Percentiles rank a stretch among this genome's conserved stretches.
Conservation (phyloP, 2,113 vertebrate species). For the Dipodomys ordii region DNA sequence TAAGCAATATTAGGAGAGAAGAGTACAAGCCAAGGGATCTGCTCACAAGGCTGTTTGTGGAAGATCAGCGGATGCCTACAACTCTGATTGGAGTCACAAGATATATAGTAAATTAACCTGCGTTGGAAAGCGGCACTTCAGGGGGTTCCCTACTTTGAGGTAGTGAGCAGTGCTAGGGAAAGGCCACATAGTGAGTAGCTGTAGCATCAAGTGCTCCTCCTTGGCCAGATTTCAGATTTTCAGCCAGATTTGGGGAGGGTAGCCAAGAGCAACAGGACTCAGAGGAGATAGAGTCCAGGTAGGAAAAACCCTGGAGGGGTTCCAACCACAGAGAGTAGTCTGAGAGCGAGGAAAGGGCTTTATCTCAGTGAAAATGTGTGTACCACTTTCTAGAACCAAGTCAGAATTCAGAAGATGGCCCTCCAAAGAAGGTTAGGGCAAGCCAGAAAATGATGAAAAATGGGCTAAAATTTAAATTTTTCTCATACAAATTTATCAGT, state of each 20-base stretch:
- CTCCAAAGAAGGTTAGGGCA: neutral
- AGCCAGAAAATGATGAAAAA: neutral
- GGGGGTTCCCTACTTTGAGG: neutral
- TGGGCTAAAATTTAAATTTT: constrained; percentile 40
- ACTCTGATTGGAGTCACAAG: neutral
- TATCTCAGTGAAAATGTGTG: neutral
- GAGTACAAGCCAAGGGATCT: neutral
- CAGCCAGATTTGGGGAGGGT: neutral
- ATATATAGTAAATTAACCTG: neutral
- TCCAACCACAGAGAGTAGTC: neutral
- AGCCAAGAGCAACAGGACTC: neutral
- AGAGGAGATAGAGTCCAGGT: neutral
- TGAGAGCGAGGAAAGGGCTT: neutral
- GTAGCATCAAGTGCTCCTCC: neutral
- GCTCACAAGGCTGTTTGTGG: neutral
- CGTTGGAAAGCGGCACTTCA: neutral
- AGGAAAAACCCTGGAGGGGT: neutral
- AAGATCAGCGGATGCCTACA: neutral
- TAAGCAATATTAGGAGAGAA: neutral
- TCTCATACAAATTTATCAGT: constrained; percentile 30
- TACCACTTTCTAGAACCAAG: neutral
- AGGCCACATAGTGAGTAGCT: neutral
- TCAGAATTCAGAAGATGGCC: neutral
- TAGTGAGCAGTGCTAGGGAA: neutral
- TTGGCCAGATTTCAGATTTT: neutral